These are phyloP conservation scores for Heliconius nattereri DNA, from an alignment of 1,140 invertebrate genomes.

Conservation along the genomic window DNA sequence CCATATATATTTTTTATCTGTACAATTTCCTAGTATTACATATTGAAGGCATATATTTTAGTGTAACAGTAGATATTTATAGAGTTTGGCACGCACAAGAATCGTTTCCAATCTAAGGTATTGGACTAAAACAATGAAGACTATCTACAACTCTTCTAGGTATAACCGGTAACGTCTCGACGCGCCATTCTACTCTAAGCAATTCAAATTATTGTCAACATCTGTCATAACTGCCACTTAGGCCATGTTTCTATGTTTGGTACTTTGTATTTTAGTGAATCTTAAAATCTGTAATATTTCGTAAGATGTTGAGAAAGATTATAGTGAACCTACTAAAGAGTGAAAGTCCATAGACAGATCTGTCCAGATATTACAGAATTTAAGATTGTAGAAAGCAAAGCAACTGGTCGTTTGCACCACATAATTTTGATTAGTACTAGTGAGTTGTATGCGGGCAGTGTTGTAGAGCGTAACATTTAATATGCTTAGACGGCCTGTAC, in stretches of 20 bases:
- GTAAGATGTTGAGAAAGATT: not conserved
- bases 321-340: not conserved
- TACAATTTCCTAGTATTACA: conserved; percentile 39
- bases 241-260: conserved; percentile 13
- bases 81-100: conserved; percentile 37
- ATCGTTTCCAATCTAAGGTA: conserved; percentile 39
- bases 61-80: conserved; percentile 30
- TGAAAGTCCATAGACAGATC: not conserved
- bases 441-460: conserved; percentile 52
- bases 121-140: conserved; percentile 53
- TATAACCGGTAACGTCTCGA: conserved; percentile 30
- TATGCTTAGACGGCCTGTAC: conserved; percentile 83
- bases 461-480: conserved; percentile 63
- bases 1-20: conserved; percentile 42
- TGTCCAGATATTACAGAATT: conserved; percentile 18
- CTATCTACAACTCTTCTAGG: conserved; percentile 51
- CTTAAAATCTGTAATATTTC: conserved; percentile 24
- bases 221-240: conserved; percentile 18
- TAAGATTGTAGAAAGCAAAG: conserved; percentile 19
- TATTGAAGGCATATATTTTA: conserved; percentile 26
- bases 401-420: not conserved
- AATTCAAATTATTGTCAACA: conserved; percentile 43
- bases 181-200: conserved; percentile 36
- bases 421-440: conserved; percentile 16
- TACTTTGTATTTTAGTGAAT: conserved; percentile 7